Base-by-base conservation (phyloP, 2,797 vertebrate species). In the Botia kubotai region DNA sequence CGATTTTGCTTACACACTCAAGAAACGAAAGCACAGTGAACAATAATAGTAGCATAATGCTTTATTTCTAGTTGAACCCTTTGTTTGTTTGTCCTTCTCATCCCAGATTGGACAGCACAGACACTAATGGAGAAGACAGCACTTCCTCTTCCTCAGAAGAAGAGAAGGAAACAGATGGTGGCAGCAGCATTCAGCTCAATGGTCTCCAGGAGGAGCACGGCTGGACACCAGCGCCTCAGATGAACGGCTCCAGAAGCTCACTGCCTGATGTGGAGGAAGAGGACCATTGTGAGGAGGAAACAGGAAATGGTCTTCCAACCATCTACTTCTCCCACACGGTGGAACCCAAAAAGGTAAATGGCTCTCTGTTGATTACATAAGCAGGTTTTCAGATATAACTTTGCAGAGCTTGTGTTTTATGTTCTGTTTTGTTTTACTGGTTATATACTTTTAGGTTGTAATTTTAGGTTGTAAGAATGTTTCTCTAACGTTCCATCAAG, bases 271-370 rank as follows among this genome's bases (percentile, higher is more conserved):
- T 89, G 1, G 87, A 88, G 0, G 93, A 89, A 7, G 84, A 86
- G 2, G 90, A 91, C 0, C 90, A 90, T 2, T 82, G 79, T 17
- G 85, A 79, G 6, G 86, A 90, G 17, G 92, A 93, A 10, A 87
- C 87, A 17, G 91, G 86, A 79, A 89, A 84, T 79, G 86, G 84
- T 79, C 83, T 98, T 86, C 97, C 97, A 16, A 98, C 97, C 50
- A 98, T 99, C 89, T 95, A 94, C 89, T 99, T 99, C 89, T 95
- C 94, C 89, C 97, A 98, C 90, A 99, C 97, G n/a, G 93, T 96
- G 2, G 97, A 98, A 87, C 97, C 94, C 81, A 98, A 99, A 89
- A 97, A 96, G 95, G 97, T 98, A 84, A 86, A 95, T 91, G 80
- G 2, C 29, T 43, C 29, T 16, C 17, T 14, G 13, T 71, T 21